Base-by-base conservation (phyloP, 2,888 invertebrate species). In the Aphrophora alni region DNA sequence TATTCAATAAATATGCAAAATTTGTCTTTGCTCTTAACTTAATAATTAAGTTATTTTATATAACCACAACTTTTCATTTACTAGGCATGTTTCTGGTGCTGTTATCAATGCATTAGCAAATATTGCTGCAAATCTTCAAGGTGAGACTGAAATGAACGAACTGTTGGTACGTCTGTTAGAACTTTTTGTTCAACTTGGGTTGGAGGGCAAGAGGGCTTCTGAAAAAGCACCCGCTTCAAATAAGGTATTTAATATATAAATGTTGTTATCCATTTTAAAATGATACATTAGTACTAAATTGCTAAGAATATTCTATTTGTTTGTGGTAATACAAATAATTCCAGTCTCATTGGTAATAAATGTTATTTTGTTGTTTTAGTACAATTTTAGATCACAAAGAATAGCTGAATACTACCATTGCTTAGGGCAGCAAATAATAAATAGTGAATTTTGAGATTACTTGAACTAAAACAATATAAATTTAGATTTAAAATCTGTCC, bases 41-140 rank as follows among this genome's bases (percentile, higher is more conserved):
- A n/a, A n/a, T n/a, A n/a, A n/a, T n/a, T n/a, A 28, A 28, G 44
- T 26, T 33, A 33, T 3, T 33, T 3, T 33, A 33, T 33, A 33
- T 33, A 33, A 33, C 33, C 8, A 33, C 27, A 74, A 80, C 68
- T 80, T 44, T 59, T 38, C 33, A 82, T 80, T 76, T 85, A 87
- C 82, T 86, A 92, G 93, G 76, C 97, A 98, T 88, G 98, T 99
- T 0, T 97, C 98, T 0, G 93, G 95, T 83, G 96, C 98, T 0
- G 99, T 99, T 0, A 95, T 98, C 75, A 98, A 98, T 89, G 99
- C 99, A 0, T 90, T 99, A 78, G 98, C 97, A 24, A 98, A 98
- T 89, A 97, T 99, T 85, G 97, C 98, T 0, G 96, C 96, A 69
- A 97, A 97, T 87, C 93, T 99, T 24, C 94, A 96, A 86, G 97